Evolutionary conservation across 2,888 invertebrate species (phyloP).

Genomic region (Mayetiola destructor): DNA sequence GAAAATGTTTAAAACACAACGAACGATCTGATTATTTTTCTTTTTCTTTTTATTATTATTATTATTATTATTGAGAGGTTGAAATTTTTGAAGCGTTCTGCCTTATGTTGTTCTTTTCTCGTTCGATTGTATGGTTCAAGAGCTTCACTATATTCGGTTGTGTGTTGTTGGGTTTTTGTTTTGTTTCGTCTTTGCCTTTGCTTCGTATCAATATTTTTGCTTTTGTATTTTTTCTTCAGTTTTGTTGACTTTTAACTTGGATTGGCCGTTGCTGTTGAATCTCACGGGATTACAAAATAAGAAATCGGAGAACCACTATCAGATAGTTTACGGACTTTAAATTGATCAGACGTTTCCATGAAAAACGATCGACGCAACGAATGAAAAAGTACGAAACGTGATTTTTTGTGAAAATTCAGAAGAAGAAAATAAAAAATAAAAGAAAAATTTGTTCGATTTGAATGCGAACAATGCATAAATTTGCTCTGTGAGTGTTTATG

Average conservation of each 20-base stretch:
- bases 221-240: neutral
- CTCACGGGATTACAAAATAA: slow-evolving; percentile 14
- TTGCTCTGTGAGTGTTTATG: too few relatives aligned
- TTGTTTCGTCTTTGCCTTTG: neutral
- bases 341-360: slow-evolving; percentile 12
- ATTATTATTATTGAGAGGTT: too few relatives aligned
- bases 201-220: neutral
- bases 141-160: too few relatives aligned
- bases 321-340: slow-evolving; percentile 15
- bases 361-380: too few relatives aligned
- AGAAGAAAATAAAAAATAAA: neutral
- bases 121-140: too few relatives aligned
- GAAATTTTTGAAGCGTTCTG: too few relatives aligned
- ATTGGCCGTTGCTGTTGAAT: neutral
- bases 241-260: neutral
- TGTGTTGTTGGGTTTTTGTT: neutral
- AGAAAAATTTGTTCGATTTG: neutral
- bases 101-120: too few relatives aligned
- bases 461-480: neutral
- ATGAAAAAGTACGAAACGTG: too few relatives aligned
- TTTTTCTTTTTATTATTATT: too few relatives aligned
- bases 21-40: too few relatives aligned
- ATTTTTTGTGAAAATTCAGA: neutral
- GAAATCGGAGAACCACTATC: slow-evolving; percentile 13
- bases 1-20: too few relatives aligned